These are phyloP conservation scores for Ephialtes manifestator DNA, from an alignment of 2,888 invertebrate species.

Conservation along the genomic window DNA sequence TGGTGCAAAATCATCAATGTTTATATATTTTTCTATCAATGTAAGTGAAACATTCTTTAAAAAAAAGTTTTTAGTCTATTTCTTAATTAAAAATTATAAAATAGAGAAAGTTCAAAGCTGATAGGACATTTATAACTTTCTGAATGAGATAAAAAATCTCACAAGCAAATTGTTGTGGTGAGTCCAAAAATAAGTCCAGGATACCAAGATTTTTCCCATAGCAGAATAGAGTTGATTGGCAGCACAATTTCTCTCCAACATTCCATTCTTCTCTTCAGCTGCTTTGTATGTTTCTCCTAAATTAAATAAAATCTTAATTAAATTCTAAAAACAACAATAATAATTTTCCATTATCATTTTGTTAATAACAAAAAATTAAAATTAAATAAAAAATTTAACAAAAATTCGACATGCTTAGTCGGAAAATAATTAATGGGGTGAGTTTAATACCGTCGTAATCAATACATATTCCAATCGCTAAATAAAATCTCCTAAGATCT, in stretches of 20 bases:
- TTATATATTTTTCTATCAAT: too few species aligned
- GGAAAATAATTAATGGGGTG: background rate
- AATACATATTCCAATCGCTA: slow-evolving; percentile 14
- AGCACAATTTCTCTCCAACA: slow-evolving; percentile 92
- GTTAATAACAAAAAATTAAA: too few species aligned
- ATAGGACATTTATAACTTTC: too few species aligned
- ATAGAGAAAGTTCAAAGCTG: background rate
- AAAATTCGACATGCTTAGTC: background rate
- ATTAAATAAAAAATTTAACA: too few species aligned
- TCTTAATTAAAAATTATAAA: background rate
- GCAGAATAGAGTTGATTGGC: slow-evolving; percentile 89
- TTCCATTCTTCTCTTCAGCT: slow-evolving; percentile 91
- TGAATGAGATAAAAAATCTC: slow-evolving; percentile 74
- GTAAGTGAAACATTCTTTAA: too few species aligned
- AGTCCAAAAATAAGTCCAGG: slow-evolving; percentile 91
- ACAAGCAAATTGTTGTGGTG: slow-evolving; percentile 87
- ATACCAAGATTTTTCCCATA: slow-evolving; percentile 96
- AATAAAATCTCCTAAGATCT: background rate
- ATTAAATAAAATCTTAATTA: slow-evolving; percentile 55
- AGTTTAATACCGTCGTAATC: background rate
- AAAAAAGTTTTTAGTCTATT: too few species aligned
- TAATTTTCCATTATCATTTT: background rate
- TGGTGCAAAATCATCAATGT: too few species aligned
- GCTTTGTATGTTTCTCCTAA: slow-evolving; percentile 91
- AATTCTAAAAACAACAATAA: background rate